phyloP scores from a whole-genome alignment of 1,140 invertebrate genomes.

The Mamestra configurata region DNA sequence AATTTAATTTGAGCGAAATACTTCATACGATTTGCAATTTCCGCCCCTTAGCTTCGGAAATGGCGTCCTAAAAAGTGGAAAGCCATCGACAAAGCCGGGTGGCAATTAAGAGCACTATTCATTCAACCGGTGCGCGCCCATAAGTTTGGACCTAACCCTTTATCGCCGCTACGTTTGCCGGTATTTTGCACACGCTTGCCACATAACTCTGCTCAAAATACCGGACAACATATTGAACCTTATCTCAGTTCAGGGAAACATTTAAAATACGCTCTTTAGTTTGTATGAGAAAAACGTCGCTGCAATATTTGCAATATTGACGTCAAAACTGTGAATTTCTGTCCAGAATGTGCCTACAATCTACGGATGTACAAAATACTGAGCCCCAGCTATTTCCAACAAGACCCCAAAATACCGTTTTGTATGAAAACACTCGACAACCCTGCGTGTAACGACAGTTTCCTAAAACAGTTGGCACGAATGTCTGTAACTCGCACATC shows the following conservation, averaged over 20 bases:
- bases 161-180: conserved; percentile 35
- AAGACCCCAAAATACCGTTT: conserved; percentile 18
- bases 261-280: conserved; percentile 5
- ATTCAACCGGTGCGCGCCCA: conserved; percentile 50
- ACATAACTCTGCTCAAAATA: conserved; percentile 45
- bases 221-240: conserved; percentile 38
- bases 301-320: neutral
- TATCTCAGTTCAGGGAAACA: conserved; percentile 19
- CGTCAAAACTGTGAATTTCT: neutral
- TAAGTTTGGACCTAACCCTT: conserved; percentile 49
- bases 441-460: conserved; percentile 27
- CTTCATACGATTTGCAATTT: conserved; percentile 51
- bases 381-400: neutral
- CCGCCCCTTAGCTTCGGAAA: conserved; percentile 44
- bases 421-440: neutral
- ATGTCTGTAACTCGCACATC: conserved; percentile 42
- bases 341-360: neutral
- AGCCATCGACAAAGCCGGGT: conserved; percentile 47
- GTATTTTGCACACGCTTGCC: conserved; percentile 43
- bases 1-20: conserved; percentile 48
- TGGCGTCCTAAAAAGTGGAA: conserved; percentile 48
- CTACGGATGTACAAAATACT: neutral
- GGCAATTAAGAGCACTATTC: conserved; percentile 54
- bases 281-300: neutral
- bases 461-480: conserved; percentile 35